Conservation (phyloP, 2,888 invertebrate species). For the Invenusta paracnida region DNA sequence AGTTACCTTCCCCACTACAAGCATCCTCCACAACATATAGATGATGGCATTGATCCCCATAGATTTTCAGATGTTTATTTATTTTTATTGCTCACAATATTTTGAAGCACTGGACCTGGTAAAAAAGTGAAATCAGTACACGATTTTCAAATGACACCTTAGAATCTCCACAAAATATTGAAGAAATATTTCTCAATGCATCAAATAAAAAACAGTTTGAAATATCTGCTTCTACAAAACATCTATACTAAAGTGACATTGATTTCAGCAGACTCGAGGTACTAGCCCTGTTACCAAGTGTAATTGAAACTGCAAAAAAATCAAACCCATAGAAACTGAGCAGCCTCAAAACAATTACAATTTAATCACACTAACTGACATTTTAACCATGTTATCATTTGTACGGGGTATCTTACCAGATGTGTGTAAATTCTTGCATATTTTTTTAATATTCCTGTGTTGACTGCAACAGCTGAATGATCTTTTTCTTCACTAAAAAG, state of each 20-base stretch:
- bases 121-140: not conserved
- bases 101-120: conserved; percentile 9
- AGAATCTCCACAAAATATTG: conserved; percentile 14
- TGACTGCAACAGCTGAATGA: conserved; percentile 3
- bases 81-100: too few species aligned
- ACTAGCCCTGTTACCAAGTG: not conserved
- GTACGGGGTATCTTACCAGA: conserved; percentile 24
- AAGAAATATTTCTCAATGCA: not conserved
- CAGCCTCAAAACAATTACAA: not conserved
- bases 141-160: conserved; percentile 1
- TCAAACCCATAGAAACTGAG: not conserved
- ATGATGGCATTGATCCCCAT: conserved; percentile 8
- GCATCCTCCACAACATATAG: too few species aligned
- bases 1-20: not conserved
- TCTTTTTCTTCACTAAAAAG: too few species aligned
- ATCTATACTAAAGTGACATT: conserved; percentile 10
- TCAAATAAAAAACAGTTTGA: not conserved
- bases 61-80: not conserved
- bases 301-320: not conserved
- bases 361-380: conserved; percentile 20
- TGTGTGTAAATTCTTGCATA: conserved; percentile 4
- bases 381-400: conserved; percentile 4
- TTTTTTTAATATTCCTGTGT: not conserved
- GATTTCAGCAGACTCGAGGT: conserved; percentile 23
- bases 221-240: conserved; percentile 21